A percentile compares a stretch with the other conserved stretches of the same genome.
phyloP scores from a whole-genome alignment of 35 echinoderm and acorn worm species.

The Lytechinus pictus region DNA sequence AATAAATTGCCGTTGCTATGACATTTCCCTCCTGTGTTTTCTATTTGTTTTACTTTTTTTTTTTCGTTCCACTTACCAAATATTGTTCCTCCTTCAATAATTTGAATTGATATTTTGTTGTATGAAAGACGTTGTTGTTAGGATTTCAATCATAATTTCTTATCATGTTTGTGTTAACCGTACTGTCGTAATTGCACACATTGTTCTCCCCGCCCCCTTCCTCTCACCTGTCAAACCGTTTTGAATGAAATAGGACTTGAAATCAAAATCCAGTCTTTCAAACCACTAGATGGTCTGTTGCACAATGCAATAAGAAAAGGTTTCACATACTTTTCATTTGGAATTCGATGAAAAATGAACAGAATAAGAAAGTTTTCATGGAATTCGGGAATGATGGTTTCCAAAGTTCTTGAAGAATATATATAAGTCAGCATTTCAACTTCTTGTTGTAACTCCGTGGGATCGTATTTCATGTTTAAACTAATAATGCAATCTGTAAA shows the following conservation, averaged over 20 bases:
- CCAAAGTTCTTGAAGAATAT: not conserved
- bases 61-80: not conserved
- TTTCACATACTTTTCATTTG: not conserved
- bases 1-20: too few relatives aligned
- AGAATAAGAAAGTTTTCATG: not conserved
- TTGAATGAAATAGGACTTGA: slow-evolving; percentile 7
- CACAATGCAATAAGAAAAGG: not conserved
- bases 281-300: not conserved
- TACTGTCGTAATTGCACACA: not conserved
- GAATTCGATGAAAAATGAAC: not conserved
- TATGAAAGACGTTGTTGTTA: not conserved
- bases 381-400: not conserved
- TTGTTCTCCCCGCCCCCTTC: not conserved
- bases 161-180: not conserved
- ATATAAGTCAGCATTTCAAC: not conserved
- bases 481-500: not conserved
- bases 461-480: not conserved
- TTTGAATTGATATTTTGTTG: not conserved
- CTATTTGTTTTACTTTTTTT: too few relatives aligned
- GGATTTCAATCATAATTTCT: not conserved
- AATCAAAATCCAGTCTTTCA: not conserved
- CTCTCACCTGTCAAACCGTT: not conserved
- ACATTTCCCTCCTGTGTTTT: too few relatives aligned
- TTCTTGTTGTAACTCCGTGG: not conserved
- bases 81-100: not conserved